Percentiles rank a stretch among this genome's conserved stretches.
phyloP scores from a whole-genome alignment of 2,113 vertebrate species.

The Macrotus californicus region DNA sequence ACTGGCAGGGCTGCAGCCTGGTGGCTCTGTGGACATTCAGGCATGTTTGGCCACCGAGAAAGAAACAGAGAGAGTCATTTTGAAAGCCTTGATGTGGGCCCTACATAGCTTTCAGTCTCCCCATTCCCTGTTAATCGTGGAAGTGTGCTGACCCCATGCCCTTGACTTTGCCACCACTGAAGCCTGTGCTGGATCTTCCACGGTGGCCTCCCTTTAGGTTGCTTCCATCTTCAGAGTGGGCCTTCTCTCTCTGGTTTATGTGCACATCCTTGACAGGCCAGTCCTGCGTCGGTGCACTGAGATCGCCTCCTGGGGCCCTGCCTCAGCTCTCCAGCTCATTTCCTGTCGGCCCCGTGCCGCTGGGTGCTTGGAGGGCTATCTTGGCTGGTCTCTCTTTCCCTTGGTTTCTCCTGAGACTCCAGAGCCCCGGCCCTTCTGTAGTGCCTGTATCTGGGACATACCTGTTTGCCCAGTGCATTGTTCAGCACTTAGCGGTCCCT shows the following conservation, averaged over 20 bases:
- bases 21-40: neutral
- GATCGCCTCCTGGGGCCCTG: neutral
- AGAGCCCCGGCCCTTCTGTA: neutral
- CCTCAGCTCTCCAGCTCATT: neutral
- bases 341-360: neutral
- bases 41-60: neutral
- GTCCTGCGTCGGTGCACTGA: accelerated
- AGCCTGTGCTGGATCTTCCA: neutral
- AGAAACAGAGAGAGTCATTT: neutral
- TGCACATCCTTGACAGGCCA: accelerated
- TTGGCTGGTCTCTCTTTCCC: no score
- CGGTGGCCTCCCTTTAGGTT: accelerated
- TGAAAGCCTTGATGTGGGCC: neutral
- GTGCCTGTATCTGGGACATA: neutral
- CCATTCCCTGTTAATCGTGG: neutral
- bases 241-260: neutral
- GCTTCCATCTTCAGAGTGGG: neutral
- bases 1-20: neutral
- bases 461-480: neutral
- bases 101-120: neutral
- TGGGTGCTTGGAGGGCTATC: neutral
- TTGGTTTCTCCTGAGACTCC: neutral
- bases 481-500: conserved; percentile 15
- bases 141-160: neutral
- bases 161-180: neutral